Evolutionary conservation across 92 coral and sea anemone genomes (phyloP), one percentile per base, ranked within the genome.

Genomic region (Porites lobata): DNA sequence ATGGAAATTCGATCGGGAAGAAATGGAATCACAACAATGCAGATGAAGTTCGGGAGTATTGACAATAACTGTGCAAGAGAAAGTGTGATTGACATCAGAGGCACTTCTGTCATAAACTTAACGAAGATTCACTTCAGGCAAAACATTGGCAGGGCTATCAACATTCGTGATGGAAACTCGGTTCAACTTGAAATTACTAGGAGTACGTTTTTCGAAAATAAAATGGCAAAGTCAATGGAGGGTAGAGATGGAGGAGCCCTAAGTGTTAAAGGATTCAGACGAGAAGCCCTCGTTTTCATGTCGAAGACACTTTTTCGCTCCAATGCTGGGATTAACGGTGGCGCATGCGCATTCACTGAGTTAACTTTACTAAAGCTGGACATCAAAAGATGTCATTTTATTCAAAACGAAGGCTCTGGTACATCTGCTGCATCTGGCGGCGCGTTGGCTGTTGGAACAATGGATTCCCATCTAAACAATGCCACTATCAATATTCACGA

Each of bases 131-230:
- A 20, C 18, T 82, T 69, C 6, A 18, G 26, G 38, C 56, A 56
- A 17, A 82, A 82, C 7, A n/a, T 4, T 8, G 86, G 78, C 62
- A 69, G 86, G 18, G 77, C 86, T 57, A 51, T 82, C 0, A 70
- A 57, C 21, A 47, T 69, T 17, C 78, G 10, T 6, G 26, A 61
- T 70, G 78, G 78, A 9, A 24, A 84, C 9, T 13, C 62, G 6
- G n/a, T 62, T 17, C 29, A 82, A 8, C 52, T 69, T 32, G 57
- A 69, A 26, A 58, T 82, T 68, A 6, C 19, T 1, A 57, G 71
- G 1, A 69, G 78, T 6, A 82, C n/a, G 54, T 82, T 82, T 59
- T 67, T 38, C 43, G 29, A 19, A 1, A 70, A 58, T 61, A 4
- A 54, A 15, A 38, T 70, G 21, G 15, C 29, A 14, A 54, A 0